A percentile compares a stretch with the other conserved stretches of the same genome.
phyloP scores from a whole-genome alignment of 2,113 vertebrate genomes.

The Pluvianellus socialis region DNA sequence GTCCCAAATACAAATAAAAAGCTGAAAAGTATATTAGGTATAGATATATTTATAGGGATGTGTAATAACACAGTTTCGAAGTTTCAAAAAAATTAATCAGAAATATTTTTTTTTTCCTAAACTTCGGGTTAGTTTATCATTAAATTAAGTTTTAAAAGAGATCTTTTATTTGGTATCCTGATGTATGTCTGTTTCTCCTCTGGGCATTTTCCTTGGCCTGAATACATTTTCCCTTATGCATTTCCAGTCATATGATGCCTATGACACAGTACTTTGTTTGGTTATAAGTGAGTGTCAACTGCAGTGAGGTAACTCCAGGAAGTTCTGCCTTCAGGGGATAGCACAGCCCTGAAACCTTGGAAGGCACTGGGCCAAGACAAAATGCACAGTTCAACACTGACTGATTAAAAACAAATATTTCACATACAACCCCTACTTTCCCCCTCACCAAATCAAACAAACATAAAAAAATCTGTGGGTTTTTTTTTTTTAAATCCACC shows the following conservation, averaged over 20 bases:
- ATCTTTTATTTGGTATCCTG: background rate
- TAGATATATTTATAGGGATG: background rate
- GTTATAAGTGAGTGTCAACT: background rate
- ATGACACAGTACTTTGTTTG: background rate
- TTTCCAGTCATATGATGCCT: background rate
- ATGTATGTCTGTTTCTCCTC: background rate
- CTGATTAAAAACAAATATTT: background rate
- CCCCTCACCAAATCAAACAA: rapidly evolving
- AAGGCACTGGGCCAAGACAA: background rate
- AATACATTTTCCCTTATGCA: background rate
- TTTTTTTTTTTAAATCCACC: background rate
- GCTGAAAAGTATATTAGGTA: background rate
- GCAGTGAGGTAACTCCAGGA: background rate
- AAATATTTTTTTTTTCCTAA: background rate
- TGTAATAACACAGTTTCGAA: background rate
- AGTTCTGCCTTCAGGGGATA: background rate
- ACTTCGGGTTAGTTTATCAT: background rate
- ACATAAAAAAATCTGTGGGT: background rate
- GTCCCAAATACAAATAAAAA: background rate
- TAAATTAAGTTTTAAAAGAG: background rate
- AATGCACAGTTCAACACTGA: background rate
- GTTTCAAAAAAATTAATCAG: background rate
- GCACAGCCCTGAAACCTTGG: background rate
- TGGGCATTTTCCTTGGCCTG: background rate
- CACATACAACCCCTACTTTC: background rate